Evolutionary conservation across 2,797 vertebrate genomes (phyloP), one percentile per base, ranked within the genome.

Genomic region (Pangasius larnaudii): DNA sequence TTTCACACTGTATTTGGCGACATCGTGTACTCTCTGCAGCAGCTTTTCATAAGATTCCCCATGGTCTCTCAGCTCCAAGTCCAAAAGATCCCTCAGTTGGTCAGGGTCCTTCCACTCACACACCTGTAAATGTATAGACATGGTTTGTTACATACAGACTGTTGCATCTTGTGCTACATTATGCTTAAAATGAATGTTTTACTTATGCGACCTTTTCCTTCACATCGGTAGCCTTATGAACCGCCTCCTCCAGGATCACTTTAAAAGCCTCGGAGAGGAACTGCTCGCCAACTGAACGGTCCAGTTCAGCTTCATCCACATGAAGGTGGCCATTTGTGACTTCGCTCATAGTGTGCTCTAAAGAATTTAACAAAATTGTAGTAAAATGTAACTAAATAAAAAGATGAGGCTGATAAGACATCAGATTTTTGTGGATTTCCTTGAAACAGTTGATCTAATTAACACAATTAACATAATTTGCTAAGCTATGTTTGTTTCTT

Each of bases 1-100:
- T 92, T 98, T 98, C 74, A 97, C 93, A 5, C 98, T 98, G 92
- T 97, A 97, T 84, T 90, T 96, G 86, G 97, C 95, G 5, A 98
- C 95, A 3, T 96, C 94, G 69, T 91, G 94, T 30, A 98, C 96
- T 84, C 94, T 96, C 88, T 96, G 94, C 24, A 98, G 91, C 86
- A 98, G 92, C 91, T 75, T 91, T 3, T 95, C 88, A 9, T 88
- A 92, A 0, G 94, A 81, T 91, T 98, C 97, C 39, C 97, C 97
- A 0, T 78, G 74, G 0, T 93, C 93, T 89, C 94, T 95, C 75
- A 98, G 93, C 92, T 97, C 95, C 93, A 98, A 93, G 89, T 98
- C 97, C 91, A 98, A 93, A 91, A 97, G 92, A 63, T 63, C 90
- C 85, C 91, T 93, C 86, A 98, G 92, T 79, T 97, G 95, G 10